Evolutionary conservation across 1,140 invertebrate species (phyloP), one percentile per base, ranked within the genome.

Genomic region (Drosophila virilis): DNA sequence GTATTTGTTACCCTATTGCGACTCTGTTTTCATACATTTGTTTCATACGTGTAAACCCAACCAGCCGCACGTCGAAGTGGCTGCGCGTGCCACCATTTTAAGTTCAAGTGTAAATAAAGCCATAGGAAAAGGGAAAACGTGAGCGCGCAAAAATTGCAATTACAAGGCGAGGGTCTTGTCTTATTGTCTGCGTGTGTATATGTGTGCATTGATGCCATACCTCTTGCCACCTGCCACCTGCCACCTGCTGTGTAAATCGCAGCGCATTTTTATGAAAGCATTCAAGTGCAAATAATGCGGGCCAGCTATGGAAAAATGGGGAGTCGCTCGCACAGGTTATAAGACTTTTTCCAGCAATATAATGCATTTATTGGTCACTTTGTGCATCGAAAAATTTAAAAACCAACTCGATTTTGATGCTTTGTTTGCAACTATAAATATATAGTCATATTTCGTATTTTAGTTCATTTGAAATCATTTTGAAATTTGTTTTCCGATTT

Each of bases 41-140:
- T 3, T 8, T 46, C 8, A 46, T 38, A 48, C 40, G 57, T 58
- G 57, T 32, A 59, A 58, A 55, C 48, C 9, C 9, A 15, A 28
- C 13, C 17, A 55, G 15, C 45, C 15, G 62, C 58, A 48, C 32
- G 6, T 8, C 43, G 17, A 33, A 42, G 8, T 12, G 37, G 8
- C 10, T 43, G 70, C 67, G 75, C 75, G 80, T 78, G 80, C 73
- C 64, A 62, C 73, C 71, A 84, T 80, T 83, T 80, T 59, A 66
- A 83, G 80, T 74, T 84, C 77, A 84, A 84, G 77, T 79, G 76
- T 84, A 84, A 83, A 83, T 84, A 84, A 77, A 83, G 80, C 50
- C 76, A 76, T 78, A 48, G 62, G 67, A 15, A 69, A 77, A 57
- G 59, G 55, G 67, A 69, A 57, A 77, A 79, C 72, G 80, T 79